A percentile compares a stretch with the other conserved stretches of the same genome.
These are phyloP conservation scores for Glyphotaelius pellucidus DNA, from an alignment of 2,888 invertebrate species.

Conservation along the genomic window DNA sequence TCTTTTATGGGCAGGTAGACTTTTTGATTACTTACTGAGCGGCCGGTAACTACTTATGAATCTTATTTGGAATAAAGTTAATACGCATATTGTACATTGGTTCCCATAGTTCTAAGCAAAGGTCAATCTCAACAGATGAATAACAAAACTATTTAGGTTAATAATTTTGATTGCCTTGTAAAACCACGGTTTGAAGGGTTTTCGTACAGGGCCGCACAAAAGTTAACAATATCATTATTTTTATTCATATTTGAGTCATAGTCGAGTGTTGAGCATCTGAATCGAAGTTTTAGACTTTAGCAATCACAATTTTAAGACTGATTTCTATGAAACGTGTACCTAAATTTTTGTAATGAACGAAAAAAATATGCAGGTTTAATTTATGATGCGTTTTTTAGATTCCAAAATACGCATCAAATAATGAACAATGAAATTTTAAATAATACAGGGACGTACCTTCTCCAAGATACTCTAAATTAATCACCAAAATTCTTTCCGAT, in stretches of 20 bases:
- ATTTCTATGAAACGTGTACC: no score
- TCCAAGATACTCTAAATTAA: no score
- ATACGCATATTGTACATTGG: background rate
- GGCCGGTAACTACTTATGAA: background rate
- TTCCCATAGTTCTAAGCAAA: background rate
- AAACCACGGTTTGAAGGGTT: background rate
- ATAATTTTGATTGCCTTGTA: conserved; percentile 2
- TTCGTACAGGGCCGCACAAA: background rate
- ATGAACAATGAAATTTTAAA: no score
- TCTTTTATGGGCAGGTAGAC: background rate
- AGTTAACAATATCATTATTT: background rate
- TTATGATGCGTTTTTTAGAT: no score
- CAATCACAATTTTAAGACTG: no score
- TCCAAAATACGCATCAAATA: background rate
- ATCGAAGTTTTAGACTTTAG: background rate
- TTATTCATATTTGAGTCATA: background rate
- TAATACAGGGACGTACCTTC: no score
- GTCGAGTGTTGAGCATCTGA: background rate
- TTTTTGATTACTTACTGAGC: background rate
- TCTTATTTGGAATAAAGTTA: background rate
- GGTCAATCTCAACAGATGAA: background rate
- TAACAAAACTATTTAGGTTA: conserved; percentile 2
- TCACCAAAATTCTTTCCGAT: no score
- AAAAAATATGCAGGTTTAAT: no score
- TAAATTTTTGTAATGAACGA: no score